Evolutionary conservation across 2,113 vertebrate species (phyloP), one percentile per base, ranked within the genome.

Genomic region (Sinocyclocheilus rhinocerous): DNA sequence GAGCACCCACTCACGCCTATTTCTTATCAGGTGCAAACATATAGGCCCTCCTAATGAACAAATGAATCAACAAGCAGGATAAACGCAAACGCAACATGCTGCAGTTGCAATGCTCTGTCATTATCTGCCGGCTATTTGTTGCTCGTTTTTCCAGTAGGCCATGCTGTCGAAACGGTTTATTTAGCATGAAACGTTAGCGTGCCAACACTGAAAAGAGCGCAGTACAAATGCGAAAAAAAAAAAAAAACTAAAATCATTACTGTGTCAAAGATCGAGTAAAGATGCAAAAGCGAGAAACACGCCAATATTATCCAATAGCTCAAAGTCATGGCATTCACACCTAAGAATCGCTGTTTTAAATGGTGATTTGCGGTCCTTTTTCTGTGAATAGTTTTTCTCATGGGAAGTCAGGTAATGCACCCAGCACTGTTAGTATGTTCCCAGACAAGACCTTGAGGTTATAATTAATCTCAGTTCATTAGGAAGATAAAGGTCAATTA

Each of bases 401-500:
- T 82, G 81, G 45, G 63, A 82, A 82, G 81, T 33, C 10, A 15
- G 45, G n/a, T 11, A 45, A 20, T 33, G 79, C 79, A 20, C 61
- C 50, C 61, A 81, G 79, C 16, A 18, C 13, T 81, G 59, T 67
- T 42, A 29, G n/a, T 67, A 22, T 50, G 89, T 87, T 90, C 76
- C 70, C 4, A 90, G 87, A 89, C 88, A 89, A 90, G 88, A 94
- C 93, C 94, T 93, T 94, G 93, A 92, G 89, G 92, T 73, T 89
- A 89, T 93, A 94, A 94, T 95, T 95, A 94, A 95, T 93, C 93
- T 93, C 92, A 90, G 85, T 92, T 94, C 93, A 94, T 95, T 95
- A 95, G 90, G 85, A 52, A 94, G 94, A 95, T 94, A 95, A 93
- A 87, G 0, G 82, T 86, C 80, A 91, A 95, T 94, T 94, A 94